Evolutionary conservation across 30 jellyfish, hydroid and myxozoan species (phyloP), one percentile per base, ranked within the genome.

Genomic region (Turritopsis rubra): DNA sequence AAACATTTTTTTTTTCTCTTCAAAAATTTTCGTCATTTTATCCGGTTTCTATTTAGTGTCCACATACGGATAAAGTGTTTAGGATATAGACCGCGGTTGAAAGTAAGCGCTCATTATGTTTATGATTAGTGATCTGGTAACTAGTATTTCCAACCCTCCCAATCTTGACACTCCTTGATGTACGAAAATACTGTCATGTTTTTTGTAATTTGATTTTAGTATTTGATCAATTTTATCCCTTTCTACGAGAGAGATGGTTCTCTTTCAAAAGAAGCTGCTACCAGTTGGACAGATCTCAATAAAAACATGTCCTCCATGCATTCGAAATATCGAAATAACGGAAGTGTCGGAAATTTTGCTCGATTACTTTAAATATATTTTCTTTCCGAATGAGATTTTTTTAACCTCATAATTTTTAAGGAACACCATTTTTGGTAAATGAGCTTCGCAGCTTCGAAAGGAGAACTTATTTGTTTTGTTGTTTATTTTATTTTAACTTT

Each of bases 11-110:
- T 41, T 41, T 41, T 41, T 5, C 9, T 5, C 60, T 5, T 41
- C 60, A 41, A 3, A 3, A 5, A 41, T 41, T 13, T 13, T n/a
- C n/a, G n/a, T n/a, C n/a, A n/a, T n/a, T n/a, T n/a, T n/a, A n/a
- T n/a, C n/a, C n/a, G n/a, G n/a, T n/a, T n/a, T n/a, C n/a, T n/a
- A 66, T 75, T 5, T 65, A 89, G 96, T 77, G 31, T 90, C 5
- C 88, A 89, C 60, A 88, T 89, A 13, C 88, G 96, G 1, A 29
- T 89, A 82, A 89, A 80, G 65, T 84, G 94, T 60, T 86, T 89
- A 52, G 96, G 96, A 21, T 70, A 76, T 52, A 72, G 76, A 29
- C 90, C 96, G 18, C 23, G 65, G 1, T 54, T 86, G 72, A 75
- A 85, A 88, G 96, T 89, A 75, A 29, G 66, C 52, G 16, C 28